Conservation (phyloP, 2,888 invertebrate genomes). For the Isoperla grammatica region DNA sequence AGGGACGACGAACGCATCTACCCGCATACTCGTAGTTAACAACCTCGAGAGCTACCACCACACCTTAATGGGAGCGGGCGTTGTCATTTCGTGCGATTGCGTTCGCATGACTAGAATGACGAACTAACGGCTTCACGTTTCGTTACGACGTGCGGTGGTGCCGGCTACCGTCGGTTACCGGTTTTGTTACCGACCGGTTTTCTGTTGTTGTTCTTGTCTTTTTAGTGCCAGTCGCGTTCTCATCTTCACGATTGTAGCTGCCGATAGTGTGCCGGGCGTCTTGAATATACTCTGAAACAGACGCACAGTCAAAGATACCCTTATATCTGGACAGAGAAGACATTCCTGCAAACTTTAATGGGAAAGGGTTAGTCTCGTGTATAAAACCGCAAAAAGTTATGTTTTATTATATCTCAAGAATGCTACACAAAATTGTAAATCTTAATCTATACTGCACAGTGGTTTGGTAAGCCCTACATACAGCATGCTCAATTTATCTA, state of each 20-base stretch:
- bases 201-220: neutral
- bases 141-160: neutral
- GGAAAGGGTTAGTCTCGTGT: too few relatives aligned
- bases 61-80: neutral
- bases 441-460: too few relatives aligned
- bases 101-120: constrained; percentile 11
- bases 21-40: too few relatives aligned
- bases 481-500: too few relatives aligned
- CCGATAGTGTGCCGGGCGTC: constrained; percentile 71
- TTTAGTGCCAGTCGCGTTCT: constrained; percentile 48
- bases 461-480: too few relatives aligned
- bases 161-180: neutral
- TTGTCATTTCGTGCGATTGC: neutral
- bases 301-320: neutral
- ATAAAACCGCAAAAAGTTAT: too few relatives aligned
- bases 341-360: too few relatives aligned
- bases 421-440: too few relatives aligned
- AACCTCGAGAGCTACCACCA: too few relatives aligned
- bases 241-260: constrained; percentile 57
- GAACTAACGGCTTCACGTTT: neutral
- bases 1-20: too few relatives aligned
- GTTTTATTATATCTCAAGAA: too few relatives aligned
- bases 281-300: constrained; percentile 71
- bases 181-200: neutral
- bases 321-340: neutral